phyloP scores from a whole-genome alignment of 2,113 vertebrate genomes.

The Pterocles burchelli region DNA sequence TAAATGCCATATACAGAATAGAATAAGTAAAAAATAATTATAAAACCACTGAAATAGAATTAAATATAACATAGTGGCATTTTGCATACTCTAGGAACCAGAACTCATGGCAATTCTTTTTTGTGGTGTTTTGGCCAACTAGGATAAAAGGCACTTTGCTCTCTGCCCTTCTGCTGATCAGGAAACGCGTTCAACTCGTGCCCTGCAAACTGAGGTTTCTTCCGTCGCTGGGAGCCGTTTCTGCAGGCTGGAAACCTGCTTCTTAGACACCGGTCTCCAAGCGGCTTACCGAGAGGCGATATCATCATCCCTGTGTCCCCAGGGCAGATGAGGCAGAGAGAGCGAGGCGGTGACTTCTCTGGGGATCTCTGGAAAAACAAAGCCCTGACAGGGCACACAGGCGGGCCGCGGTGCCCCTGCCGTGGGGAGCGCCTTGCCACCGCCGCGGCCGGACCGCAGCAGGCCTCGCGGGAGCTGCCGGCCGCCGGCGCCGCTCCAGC shows the following conservation, averaged over 20 bases:
- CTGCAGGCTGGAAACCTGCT: neutral
- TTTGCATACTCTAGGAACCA: neutral
- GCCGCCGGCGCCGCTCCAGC: neutral
- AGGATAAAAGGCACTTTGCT: neutral
- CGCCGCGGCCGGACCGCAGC: accelerated
- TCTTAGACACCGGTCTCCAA: neutral
- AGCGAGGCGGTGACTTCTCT: neutral
- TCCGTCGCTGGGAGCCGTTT: neutral
- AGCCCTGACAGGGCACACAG: accelerated
- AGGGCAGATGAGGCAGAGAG: no score
- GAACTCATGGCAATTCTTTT: neutral
- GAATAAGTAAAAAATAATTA: neutral
- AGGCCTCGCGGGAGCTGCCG: neutral
- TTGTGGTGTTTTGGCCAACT: neutral
- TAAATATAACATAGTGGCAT: neutral
- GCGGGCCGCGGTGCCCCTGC: accelerated
- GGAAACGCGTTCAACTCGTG: accelerated
- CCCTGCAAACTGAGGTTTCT: neutral
- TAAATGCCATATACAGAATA: neutral
- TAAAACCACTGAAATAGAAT: neutral
- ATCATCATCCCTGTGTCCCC: neutral
- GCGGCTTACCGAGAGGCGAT: no score
- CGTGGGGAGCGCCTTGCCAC: accelerated
- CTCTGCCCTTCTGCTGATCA: neutral
- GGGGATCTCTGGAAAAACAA: neutral